Evolutionary conservation across 1,140 invertebrate species (phyloP), one percentile per base, ranked within the genome.

Genomic region (Branchinecta lindahli): DNA sequence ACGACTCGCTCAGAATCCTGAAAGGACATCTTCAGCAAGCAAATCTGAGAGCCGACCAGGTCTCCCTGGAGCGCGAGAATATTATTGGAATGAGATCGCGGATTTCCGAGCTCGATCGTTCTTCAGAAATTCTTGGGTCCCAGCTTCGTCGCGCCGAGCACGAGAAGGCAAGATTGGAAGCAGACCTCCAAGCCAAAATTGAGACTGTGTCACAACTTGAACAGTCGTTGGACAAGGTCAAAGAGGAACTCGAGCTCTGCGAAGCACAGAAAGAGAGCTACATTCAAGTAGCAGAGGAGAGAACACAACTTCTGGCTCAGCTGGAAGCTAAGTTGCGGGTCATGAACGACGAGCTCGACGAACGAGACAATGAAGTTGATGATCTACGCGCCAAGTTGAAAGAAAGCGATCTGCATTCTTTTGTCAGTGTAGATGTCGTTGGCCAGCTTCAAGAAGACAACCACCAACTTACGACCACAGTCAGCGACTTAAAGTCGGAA

Each of bases 141-240:
- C 52, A 61, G 6, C 52, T 61, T 12, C 12, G 52, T 15, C 52
- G 52, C 6, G 52, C 52, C 12, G 52, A 61, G 18, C 52, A 61
- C 52, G 52, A 61, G 18, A 61, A 61, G 52, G 52, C 52, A 61
- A 61, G 18, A 61, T 61, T 61, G 52, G 52, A 61, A 61, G 52
- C 12, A 61, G 52, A 61, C 12, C 6, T 61, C 12, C 12, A 12
- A 20, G 52, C 18, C 2, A 61, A 61, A 61, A 20, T 15, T 61
- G 52, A 61, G 12, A 12, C 12, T 15, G 18, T 61, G 12, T 12
- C 52, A 15, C 52, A 61, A 61, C 52, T 61, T 61, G 12, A 61
- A 20, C 52, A 61, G 2, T 61, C 52, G 1, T 20, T 61, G 12
- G 52, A 20, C 18, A 20, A 15, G 52, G 6, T 15, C 18, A 61